Base-by-base conservation (phyloP, 1,140 invertebrate genomes). In the Neomicropteryx cornuta region DNA sequence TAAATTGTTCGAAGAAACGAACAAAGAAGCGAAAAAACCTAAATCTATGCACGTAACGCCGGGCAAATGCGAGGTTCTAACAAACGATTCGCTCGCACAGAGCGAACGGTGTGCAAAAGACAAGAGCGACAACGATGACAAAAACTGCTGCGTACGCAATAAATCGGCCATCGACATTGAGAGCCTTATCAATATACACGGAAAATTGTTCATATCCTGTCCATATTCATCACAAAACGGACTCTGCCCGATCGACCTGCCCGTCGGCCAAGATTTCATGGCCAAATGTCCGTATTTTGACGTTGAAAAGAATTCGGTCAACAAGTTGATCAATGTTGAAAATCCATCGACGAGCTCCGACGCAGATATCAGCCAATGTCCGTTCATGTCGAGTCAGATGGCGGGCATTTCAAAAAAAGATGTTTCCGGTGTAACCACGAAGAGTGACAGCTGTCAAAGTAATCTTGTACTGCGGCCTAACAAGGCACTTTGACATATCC, bases 391-490 rank as follows among this genome's bases (percentile, higher is more conserved):
- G 37, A 41, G 3, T 41, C 31, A 3, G 52, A 34, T 16, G 34
- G 5, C 30, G 38, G 33, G 8, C 13, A 24, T 42, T 33, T 52
- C 50, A 37, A 43, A 51, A 22, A 52, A 51, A 30, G 51, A 60
- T 38, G 49, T 52, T 22, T 51, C 55, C 18, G 51, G 52, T 4
- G 44, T 47, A 2, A 41, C 49, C 31, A 40, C 50, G 21, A 36
- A 48, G 1, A 39, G 51, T 16, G 41, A 56, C 2, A 56, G 51
- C 16, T 24, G 6, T 8, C 13, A 13, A 24, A 13, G 53, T 55
- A 27, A 46, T 58, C 19, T 37, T 62, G n/a, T 78, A 67, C 43
- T 76, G 72, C 43, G 75, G 77, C 24, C 44, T 79, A 3, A 68
- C 68, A 19, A 62, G 65, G 19, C 75, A 77, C 47, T 46, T 51